Conservation (phyloP, 1,140 invertebrate species). For the Cheumatopsyche charites region DNA sequence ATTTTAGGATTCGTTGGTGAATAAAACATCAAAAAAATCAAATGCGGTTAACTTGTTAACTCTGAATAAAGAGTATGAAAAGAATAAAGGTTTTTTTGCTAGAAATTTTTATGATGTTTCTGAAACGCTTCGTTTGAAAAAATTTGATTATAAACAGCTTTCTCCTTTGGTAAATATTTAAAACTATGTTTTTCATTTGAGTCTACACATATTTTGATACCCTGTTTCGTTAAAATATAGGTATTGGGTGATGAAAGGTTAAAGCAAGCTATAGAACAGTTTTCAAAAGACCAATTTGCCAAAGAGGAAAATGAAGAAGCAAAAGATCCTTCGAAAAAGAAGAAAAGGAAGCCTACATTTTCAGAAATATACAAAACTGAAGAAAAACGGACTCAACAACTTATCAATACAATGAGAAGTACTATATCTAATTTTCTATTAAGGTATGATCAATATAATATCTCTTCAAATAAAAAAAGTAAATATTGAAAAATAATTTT, state of each 20-base stretch:
- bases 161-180: slow-evolving; percentile 62
- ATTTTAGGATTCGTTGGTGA: slow-evolving; percentile 67
- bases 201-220: too few species aligned
- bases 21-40: slow-evolving; percentile 59
- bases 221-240: slow-evolving; percentile 55
- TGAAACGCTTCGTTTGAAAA: slow-evolving; percentile 65
- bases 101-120: slow-evolving; percentile 67
- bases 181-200: too few species aligned
- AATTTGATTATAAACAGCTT: slow-evolving; percentile 68
- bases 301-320: slow-evolving; percentile 49
- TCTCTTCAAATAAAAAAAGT: background rate
- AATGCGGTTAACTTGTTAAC: slow-evolving; percentile 69
- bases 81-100: slow-evolving; percentile 63
- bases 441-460: slow-evolving; percentile 54
- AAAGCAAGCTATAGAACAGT: slow-evolving; percentile 71
- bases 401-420: slow-evolving; percentile 77
- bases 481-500: background rate
- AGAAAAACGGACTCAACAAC: slow-evolving; percentile 67
- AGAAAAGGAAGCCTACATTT: slow-evolving; percentile 56
- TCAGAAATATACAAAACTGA: slow-evolving; percentile 61
- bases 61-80: slow-evolving; percentile 63
- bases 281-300: slow-evolving; percentile 59
- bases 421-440: slow-evolving; percentile 72
- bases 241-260: slow-evolving; percentile 75
- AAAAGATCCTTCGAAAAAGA: slow-evolving; percentile 51